These are phyloP conservation scores for Uromys caudimaculatus DNA, from an alignment of 2,797 vertebrate species.

Conservation along the genomic window DNA sequence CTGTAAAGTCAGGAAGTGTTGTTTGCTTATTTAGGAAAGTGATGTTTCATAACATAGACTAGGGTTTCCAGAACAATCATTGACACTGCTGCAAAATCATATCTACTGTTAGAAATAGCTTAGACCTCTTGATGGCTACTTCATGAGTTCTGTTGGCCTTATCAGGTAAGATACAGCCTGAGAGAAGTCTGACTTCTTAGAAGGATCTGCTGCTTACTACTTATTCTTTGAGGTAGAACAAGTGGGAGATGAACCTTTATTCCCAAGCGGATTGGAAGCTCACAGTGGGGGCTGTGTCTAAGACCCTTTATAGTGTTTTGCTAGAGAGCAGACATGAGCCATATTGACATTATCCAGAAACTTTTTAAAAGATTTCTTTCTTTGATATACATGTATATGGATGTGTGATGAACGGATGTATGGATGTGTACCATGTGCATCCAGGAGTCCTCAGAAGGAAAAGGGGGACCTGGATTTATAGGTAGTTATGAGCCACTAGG, in stretches of 20 bases:
- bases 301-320: neutral
- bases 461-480: neutral
- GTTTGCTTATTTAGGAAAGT: neutral
- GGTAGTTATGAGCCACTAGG: neutral
- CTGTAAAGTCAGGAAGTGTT: conserved; percentile 8
- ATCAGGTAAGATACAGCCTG: neutral
- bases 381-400: neutral
- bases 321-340: neutral
- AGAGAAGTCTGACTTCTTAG: neutral
- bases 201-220: neutral
- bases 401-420: neutral
- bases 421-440: neutral
- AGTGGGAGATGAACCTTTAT: neutral
- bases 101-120: neutral
- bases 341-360: neutral
- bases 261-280: neutral
- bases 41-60: neutral
- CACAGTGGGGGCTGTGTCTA: neutral
- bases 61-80: neutral
- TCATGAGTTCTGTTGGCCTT: neutral
- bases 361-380: neutral
- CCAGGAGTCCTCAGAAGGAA: neutral
- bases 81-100: neutral
- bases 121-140: neutral
- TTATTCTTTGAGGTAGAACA: neutral